Evolutionary conservation across 1,140 invertebrate genomes (phyloP), one percentile per base, ranked within the genome.

Genomic region (Hylaeus anthracinus): DNA sequence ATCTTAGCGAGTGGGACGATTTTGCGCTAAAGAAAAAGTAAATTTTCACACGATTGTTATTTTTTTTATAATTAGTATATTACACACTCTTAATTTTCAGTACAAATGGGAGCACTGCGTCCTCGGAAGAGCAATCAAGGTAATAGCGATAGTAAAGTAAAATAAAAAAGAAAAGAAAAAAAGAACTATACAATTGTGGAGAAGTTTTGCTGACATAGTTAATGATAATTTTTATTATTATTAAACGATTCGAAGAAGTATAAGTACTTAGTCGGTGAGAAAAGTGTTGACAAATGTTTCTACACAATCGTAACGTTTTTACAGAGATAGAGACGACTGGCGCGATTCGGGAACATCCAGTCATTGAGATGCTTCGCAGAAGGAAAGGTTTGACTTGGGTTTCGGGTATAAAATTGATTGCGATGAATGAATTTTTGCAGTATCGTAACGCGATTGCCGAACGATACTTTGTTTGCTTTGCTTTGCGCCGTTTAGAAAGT

Each of bases 1-100:
- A 97, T 92, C 93, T 97, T 53, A 96, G 95, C 90, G 96, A 95
- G 88, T 96, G 95, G 94, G 96, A 95, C 69, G 94, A 94, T 69
- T 93, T 94, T 78, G 93, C 93, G 69, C 83, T 83, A 70, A 92
- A 93, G 83, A 93, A 92, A 82, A 92, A 87, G 93, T 93, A 88
- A 70, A 53, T 75, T 39, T 69, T 64, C n/a, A 39, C 14, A 51
- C 41, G 5, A 58, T 39, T 72, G 45, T 39, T 55, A 10, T 55
- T 41, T 65, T 39, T 37, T 79, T 15, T 43, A 6, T 15, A 45
- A 37, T 58, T 51, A 82, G 64, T 45, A 14, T 79, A 77, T 53
- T 77, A 58, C 67, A 26, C 63, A 70, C 45, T 83, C 64, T 79
- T 83, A 60, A 81, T 55, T 91, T 92, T 90, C 69, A 92, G 91